Evolutionary conservation across 2,113 vertebrate species (phyloP).

Genomic region (Sphyrna mokarran): DNA sequence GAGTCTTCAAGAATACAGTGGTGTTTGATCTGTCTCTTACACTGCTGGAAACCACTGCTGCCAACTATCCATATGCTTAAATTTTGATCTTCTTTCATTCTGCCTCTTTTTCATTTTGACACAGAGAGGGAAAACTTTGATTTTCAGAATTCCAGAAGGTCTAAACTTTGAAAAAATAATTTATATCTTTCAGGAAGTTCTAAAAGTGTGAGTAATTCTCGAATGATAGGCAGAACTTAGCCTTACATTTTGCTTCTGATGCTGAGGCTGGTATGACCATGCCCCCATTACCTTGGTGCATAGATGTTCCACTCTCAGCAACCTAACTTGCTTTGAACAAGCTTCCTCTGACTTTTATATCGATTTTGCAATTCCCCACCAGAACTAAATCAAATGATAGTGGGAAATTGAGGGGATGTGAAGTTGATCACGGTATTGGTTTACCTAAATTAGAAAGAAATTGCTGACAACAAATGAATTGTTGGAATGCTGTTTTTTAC

Average conservation of each 20-base stretch:
- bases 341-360: not conserved
- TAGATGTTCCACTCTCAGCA: not conserved
- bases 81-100: not conserved
- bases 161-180: not conserved
- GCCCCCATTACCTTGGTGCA: not conserved
- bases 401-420: not conserved
- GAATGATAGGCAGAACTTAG: not conserved
- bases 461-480: too few relatives aligned
- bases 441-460: too few relatives aligned
- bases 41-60: not conserved
- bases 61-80: not conserved
- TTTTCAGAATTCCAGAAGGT: not conserved
- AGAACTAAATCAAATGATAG: not conserved
- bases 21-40: not conserved
- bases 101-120: not conserved
- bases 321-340: not conserved
- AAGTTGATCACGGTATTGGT: too few relatives aligned
- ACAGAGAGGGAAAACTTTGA: not conserved
- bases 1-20: not conserved
- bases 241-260: not conserved
- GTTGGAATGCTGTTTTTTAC: too few relatives aligned
- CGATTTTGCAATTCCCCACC: not conserved
- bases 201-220: not conserved
- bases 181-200: not conserved
- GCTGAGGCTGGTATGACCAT: not conserved